These are phyloP conservation scores for Leptinotarsa lineolata DNA, from an alignment of 1,140 invertebrate species.

Conservation along the genomic window DNA sequence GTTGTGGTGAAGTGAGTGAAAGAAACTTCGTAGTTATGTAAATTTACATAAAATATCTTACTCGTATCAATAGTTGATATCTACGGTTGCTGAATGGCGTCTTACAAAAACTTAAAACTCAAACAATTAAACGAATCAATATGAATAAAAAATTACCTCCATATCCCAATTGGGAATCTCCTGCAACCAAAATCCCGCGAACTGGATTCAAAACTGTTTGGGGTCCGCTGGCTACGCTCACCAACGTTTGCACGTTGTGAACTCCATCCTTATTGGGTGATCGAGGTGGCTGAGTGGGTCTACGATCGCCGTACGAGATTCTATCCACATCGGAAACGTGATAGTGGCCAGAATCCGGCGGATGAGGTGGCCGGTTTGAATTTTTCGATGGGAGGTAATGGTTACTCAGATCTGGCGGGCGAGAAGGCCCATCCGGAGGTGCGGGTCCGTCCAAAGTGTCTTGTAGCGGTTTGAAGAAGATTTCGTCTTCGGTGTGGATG, in stretches of 20 bases:
- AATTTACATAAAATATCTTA: too few species aligned
- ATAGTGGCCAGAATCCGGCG: too few species aligned
- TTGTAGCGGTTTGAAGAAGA: neutral
- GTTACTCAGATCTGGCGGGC: conserved; percentile 4
- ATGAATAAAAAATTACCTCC: neutral
- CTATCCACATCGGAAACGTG: too few species aligned
- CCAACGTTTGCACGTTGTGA: conserved; percentile 39
- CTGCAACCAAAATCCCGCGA: conserved; percentile 37
- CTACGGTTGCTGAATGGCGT: too few species aligned
- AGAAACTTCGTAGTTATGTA: too few species aligned
- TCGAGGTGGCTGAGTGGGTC: neutral
- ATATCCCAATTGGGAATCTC: neutral
- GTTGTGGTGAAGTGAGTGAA: too few species aligned
- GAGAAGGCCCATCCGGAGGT: neutral
- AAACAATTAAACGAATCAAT: too few species aligned
- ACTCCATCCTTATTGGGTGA: neutral
- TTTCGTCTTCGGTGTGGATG: neutral
- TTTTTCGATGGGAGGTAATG: neutral
- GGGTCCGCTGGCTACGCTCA: conserved; percentile 40
- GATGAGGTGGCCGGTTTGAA: neutral
- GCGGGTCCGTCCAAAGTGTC: neutral
- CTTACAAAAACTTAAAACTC: too few species aligned
- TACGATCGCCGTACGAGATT: too few species aligned
- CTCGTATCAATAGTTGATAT: too few species aligned
- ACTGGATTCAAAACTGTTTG: conserved; percentile 37